Percentiles rank a stretch among this genome's conserved stretches.
These are phyloP conservation scores for Sardina pilchardus DNA, from an alignment of 2,113 vertebrate genomes.

Conservation along the genomic window DNA sequence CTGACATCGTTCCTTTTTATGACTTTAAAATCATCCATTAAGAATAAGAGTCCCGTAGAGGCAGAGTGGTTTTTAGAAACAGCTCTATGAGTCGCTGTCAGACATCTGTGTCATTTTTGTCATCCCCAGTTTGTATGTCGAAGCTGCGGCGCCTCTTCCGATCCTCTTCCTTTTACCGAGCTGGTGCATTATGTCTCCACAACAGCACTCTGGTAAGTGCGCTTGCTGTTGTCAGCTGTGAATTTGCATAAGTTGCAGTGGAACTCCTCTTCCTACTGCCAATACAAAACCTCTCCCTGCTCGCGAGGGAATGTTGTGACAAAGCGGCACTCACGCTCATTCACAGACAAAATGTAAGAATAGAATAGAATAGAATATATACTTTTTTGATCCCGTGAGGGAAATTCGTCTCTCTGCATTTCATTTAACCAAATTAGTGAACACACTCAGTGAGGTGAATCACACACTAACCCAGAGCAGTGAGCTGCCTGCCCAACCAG, in stretches of 20 bases:
- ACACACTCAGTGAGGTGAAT: no score
- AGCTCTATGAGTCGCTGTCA: not conserved
- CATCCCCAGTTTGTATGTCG: conserved; percentile 87
- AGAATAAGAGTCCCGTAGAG: not conserved
- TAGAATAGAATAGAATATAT: no score
- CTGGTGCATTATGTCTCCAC: conserved; percentile 97
- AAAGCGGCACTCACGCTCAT: not conserved
- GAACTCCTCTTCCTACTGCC: not conserved
- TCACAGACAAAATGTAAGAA: not conserved
- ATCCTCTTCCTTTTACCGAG: conserved; percentile 94
- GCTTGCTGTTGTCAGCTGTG: not conserved
- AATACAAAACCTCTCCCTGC: not conserved
- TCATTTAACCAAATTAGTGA: no score
- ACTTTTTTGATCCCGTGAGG: no score
- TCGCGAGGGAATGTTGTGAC: not conserved
- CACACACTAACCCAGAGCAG: no score
- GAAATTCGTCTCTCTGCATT: no score
- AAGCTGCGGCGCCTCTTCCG: conserved; percentile 93
- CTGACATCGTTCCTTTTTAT: not conserved
- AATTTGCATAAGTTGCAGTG: not conserved
- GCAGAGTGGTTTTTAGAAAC: not conserved
- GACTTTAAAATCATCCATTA: not conserved
- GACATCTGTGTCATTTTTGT: not conserved
- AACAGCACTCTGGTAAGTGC: conserved; percentile 92
- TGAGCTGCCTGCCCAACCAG: no score